Conservation (phyloP, 2,797 vertebrate genomes). For the Fratercula arctica region DNA sequence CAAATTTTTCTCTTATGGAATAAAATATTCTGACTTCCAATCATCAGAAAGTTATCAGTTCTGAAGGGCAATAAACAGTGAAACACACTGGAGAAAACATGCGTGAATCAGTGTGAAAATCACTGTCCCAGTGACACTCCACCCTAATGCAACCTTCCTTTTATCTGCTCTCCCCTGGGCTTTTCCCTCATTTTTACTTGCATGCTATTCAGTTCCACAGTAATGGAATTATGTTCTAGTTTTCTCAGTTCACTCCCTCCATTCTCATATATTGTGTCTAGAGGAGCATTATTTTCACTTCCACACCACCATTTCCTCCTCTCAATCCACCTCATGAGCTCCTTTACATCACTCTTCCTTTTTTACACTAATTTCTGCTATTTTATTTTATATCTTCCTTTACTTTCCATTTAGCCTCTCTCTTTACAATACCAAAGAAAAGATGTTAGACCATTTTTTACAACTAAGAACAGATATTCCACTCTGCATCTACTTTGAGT, state of each 20-base stretch:
- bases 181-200: not conserved
- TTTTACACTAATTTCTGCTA: not conserved
- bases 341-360: not conserved
- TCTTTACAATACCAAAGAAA: not conserved
- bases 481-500: not conserved
- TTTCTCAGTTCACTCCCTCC: not conserved
- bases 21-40: not conserved
- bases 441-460: not conserved
- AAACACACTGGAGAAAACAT: not conserved
- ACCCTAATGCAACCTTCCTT: not conserved
- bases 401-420: not conserved
- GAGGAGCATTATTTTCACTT: not conserved
- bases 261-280: not conserved
- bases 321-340: not conserved
- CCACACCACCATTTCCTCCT: not conserved
- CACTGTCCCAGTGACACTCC: not conserved
- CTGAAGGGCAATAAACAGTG: not conserved
- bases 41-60: not conserved
- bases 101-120: not conserved
- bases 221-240: not conserved
- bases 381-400: not conserved
- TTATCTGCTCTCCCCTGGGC: not conserved
- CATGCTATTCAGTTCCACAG: not conserved
- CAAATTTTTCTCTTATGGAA: not conserved
- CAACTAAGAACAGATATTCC: not conserved